Percentiles rank a stretch among this genome's conserved stretches.
phyloP scores from a whole-genome alignment of 2,113 vertebrate genomes.

The Dolichallabes microphthalmus region DNA sequence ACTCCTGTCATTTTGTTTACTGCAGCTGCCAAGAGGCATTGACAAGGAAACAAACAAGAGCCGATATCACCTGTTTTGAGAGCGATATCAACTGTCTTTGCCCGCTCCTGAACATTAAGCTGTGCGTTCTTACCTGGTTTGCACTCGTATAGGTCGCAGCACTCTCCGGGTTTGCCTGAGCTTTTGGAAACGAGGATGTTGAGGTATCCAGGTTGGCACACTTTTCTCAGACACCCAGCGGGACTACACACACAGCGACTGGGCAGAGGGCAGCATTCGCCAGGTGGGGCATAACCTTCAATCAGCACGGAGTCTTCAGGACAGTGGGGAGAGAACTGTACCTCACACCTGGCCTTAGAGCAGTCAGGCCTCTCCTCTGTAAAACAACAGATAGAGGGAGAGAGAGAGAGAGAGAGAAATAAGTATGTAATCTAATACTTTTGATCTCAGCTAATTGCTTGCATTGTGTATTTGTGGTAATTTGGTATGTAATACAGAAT shows the following conservation, averaged over 20 bases:
- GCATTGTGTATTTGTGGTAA: neutral
- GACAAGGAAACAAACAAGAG: constrained; percentile 13
- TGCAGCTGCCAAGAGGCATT: constrained; percentile 11
- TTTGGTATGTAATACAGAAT: neutral
- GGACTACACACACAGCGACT: constrained; percentile 88
- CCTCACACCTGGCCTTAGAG: constrained; percentile 86
- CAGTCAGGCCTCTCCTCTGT: constrained; percentile 90
- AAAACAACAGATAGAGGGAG: constrained; percentile 62
- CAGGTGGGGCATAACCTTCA: constrained; percentile 86
- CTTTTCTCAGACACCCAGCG: constrained; percentile 85
- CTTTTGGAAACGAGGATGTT: constrained; percentile 88
- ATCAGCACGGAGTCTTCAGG: constrained; percentile 88
- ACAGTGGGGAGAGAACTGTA: constrained; percentile 88
- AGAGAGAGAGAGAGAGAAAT: too few species aligned
- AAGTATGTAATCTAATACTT: neutral
- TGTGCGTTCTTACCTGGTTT: constrained; percentile 78
- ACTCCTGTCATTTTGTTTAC: constrained; percentile 29
- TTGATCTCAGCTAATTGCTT: neutral
- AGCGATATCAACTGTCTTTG: too few species aligned
- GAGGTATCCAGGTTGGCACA: constrained; percentile 86
- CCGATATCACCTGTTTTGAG: neutral
- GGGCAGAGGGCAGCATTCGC: constrained; percentile 86
- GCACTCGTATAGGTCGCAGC: constrained; percentile 90
- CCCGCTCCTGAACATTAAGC: too few species aligned
- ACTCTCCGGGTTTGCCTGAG: constrained; percentile 87